Conservation (phyloP, 2,888 invertebrate genomes). For the Sinotaia quadrata region DNA sequence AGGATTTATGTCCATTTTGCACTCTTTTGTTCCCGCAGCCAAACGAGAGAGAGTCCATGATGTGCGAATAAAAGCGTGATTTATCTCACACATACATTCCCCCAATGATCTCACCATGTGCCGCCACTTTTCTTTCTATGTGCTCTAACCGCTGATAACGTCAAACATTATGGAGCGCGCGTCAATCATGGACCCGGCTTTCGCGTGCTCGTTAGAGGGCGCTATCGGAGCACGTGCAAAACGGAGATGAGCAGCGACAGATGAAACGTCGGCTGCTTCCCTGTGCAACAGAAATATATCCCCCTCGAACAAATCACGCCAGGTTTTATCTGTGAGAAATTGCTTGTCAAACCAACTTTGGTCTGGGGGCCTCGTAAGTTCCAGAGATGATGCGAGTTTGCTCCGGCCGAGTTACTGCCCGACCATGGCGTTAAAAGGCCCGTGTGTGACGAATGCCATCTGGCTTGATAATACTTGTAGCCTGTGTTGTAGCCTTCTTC, state of each 20-base stretch:
- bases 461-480: too few species aligned
- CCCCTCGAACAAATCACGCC: conserved; percentile 21
- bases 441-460: too few species aligned
- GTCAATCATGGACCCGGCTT: conserved; percentile 18
- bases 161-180: conserved; percentile 21
- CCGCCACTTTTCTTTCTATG: conserved; percentile 11
- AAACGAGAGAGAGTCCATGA: conserved; percentile 11
- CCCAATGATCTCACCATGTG: conserved; percentile 24
- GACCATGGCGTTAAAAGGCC: too few species aligned
- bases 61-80: conserved; percentile 21
- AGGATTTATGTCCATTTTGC: conserved; percentile 27
- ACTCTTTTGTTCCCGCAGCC: conserved; percentile 29
- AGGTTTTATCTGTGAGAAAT: conserved; percentile 30
- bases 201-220: conserved; percentile 27
- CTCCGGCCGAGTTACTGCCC: too few species aligned
- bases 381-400: conserved; percentile 20
- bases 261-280: conserved; percentile 17
- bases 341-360: conserved; percentile 25
- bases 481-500: too few species aligned
- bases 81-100: conserved; percentile 27
- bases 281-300: conserved; percentile 8
- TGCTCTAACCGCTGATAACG: conserved; percentile 26
- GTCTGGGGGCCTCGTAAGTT: conserved; percentile 24
- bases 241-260: conserved; percentile 28
- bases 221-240: conserved; percentile 30